phyloP scores from a whole-genome alignment of 1,140 invertebrate genomes.

The Halyomorpha halys region DNA sequence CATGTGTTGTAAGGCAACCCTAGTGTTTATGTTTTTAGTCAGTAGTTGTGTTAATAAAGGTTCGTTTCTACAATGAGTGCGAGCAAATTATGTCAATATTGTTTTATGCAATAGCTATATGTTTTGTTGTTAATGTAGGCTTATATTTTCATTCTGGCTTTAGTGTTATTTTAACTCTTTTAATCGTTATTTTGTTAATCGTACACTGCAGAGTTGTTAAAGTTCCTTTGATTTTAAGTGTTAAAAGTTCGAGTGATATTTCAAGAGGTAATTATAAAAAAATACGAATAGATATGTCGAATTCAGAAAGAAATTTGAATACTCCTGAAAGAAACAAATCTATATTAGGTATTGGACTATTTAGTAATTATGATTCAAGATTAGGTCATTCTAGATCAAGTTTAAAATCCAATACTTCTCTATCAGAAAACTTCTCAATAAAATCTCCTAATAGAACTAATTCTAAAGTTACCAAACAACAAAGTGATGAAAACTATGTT shows the following conservation, averaged over 20 bases:
- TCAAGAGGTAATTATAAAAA: too few relatives aligned
- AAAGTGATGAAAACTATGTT: slow-evolving; percentile 4
- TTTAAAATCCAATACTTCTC: not conserved
- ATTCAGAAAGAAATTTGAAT: not conserved
- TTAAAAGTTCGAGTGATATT: too few relatives aligned
- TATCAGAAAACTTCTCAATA: too few relatives aligned
- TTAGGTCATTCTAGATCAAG: not conserved
- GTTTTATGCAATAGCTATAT: not conserved
- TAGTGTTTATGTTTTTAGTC: too few relatives aligned
- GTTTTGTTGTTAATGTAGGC: not conserved
- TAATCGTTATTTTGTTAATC: not conserved
- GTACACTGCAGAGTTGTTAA: too few relatives aligned
- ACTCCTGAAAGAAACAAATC: not conserved
- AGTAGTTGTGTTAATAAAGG: too few relatives aligned
- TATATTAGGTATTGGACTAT: not conserved
- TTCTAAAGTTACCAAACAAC: not conserved
- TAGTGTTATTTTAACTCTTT: slow-evolving; percentile 5
- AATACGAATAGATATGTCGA: not conserved
- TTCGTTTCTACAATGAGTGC: not conserved
- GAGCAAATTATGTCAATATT: not conserved
- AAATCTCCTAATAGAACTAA: not conserved
- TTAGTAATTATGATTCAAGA: slow-evolving; percentile 10
- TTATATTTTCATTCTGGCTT: not conserved
- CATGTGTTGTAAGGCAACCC: too few relatives aligned
- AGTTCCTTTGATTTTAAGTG: too few relatives aligned